Evolutionary conservation across 2,797 vertebrate genomes (phyloP).

Genomic region (Acomys russatus): DNA sequence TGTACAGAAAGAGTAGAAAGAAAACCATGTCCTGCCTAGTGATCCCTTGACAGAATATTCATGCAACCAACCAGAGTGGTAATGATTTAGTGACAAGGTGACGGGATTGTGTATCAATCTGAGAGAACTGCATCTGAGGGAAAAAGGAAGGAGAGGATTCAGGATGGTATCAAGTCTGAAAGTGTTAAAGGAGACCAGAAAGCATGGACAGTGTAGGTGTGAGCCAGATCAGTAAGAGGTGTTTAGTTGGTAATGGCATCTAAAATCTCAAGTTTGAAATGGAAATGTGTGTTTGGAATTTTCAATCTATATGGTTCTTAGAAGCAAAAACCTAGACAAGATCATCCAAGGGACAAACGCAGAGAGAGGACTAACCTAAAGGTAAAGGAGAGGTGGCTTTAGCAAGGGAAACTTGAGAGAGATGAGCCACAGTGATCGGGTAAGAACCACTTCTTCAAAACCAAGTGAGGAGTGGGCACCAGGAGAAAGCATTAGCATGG

Average conservation of each 20-base stretch:
- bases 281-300: background rate
- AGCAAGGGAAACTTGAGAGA: background rate
- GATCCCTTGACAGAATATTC: background rate
- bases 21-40: background rate
- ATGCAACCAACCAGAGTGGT: background rate
- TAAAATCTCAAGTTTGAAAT: background rate
- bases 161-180: background rate
- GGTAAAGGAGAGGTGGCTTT: background rate
- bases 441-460: background rate
- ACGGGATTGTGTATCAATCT: background rate
- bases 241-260: background rate
- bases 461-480: background rate
- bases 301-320: background rate
- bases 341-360: background rate
- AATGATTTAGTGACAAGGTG: background rate
- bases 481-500: background rate
- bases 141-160: background rate
- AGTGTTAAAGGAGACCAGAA: background rate
- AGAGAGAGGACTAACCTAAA: background rate
- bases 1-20: background rate
- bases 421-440: background rate
- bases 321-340: background rate
- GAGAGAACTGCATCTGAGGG: background rate
- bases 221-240: background rate
- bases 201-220: background rate